A percentile compares a stretch with the other conserved stretches of the same genome.
phyloP scores from a whole-genome alignment of 2,797 vertebrate genomes.

The Gymnoscopelus braueri region DNA sequence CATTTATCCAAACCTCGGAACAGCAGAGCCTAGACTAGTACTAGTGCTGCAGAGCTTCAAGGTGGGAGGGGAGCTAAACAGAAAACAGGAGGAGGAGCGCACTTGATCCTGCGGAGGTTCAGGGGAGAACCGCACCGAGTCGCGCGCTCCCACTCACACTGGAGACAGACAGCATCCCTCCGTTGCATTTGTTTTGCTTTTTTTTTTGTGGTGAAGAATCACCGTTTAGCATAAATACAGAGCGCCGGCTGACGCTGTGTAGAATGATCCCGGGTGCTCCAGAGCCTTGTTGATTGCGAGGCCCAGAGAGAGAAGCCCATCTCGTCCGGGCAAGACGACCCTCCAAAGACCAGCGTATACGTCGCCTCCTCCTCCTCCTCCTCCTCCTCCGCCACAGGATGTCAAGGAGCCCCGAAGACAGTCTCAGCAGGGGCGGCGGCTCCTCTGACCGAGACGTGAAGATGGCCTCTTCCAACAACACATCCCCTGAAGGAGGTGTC shows the following conservation, averaged over 20 bases:
- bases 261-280: constrained; percentile 58
- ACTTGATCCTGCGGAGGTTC: constrained; percentile 74
- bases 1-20: neutral
- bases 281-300: constrained; percentile 65
- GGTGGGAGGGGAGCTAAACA: constrained; percentile 35
- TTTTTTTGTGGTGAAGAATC: constrained; percentile 15
- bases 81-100: constrained; percentile 21
- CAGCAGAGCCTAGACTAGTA: neutral
- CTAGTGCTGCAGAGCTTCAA: constrained; percentile 35
- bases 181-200: too few species aligned
- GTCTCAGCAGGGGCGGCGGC: constrained; percentile 75
- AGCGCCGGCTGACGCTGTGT: constrained; percentile 23
- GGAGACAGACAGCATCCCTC: too few species aligned
- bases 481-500: constrained; percentile 80
- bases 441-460: constrained; percentile 80
- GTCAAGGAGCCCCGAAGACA: constrained; percentile 77
- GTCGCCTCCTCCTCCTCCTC: constrained; percentile 10
- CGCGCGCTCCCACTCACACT: constrained; percentile 58
- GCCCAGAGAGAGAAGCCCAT: constrained; percentile 45
- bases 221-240: constrained; percentile 20
- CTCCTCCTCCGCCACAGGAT: constrained; percentile 61
- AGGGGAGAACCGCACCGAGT: constrained; percentile 62
- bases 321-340: constrained; percentile 49
- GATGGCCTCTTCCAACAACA: constrained; percentile 88
- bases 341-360: constrained; percentile 37